Evolutionary conservation across 2,888 invertebrate genomes (phyloP), one percentile per base, ranked within the genome.

Genomic region (Aelia acuminata): DNA sequence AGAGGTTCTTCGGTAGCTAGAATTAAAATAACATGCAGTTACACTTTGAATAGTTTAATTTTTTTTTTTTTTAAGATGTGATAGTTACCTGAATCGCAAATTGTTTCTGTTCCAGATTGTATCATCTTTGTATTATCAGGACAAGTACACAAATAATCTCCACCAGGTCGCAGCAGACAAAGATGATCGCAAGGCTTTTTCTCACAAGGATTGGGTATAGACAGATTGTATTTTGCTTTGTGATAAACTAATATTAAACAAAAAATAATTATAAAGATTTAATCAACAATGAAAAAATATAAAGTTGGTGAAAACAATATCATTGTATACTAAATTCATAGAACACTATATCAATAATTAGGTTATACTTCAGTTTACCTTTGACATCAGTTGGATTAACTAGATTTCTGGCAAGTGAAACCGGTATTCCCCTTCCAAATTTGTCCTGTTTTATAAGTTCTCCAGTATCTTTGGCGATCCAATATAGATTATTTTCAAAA

Each of bases 351-450:
- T n/a, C n/a, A n/a, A n/a, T n/a, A n/a, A n/a, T n/a, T n/a, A n/a
- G n/a, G n/a, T 43, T 43, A 43, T 43, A 7, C 43, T 43, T 43
- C 43, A 43, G 43, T 43, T 39, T 92, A 95, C 95, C 95, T 94
- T 96, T 97, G 3, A 99, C 95, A 89, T 96, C 96, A 31, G 97
- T 96, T 0, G 98, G 97, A 92, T 96, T 96, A 90, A 96, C 95
- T 89, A 99, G 94, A 91, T 98, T 96, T 91, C 95, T 95, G 89
- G 97, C 96, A 39, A 99, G 94, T 1, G 95, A 93, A 84, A 96
- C 96, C 70, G 97, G 96, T 90, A 98, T 97, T 20, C 98, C 98
- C 86, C 98, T 94, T 0, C 99, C 99, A 93, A 99, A 99, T 93
- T 99, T 99, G 92, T 99, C 98, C 92, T 98, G 98, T 43, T 95